Evolutionary conservation across 2,888 invertebrate genomes (phyloP), one percentile per base, ranked within the genome.

Genomic region (Alitta virens): DNA sequence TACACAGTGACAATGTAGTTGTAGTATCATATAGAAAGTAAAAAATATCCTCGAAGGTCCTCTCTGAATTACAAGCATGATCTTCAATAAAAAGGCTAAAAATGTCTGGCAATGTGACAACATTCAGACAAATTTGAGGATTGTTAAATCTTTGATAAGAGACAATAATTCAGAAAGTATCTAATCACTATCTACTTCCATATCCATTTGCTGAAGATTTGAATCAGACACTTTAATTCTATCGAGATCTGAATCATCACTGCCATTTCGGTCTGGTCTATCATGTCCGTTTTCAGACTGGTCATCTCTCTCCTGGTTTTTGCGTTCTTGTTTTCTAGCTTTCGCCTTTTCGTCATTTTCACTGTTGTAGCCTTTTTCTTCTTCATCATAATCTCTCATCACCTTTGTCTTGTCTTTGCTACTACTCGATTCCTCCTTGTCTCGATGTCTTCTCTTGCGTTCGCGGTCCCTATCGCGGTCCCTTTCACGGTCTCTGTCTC

Each of bases 301-400:
- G 7, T 25, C 38, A 18, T 56, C 56, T 2, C 50, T 23, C 1
- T 51, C 52, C n/a, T n/a, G n/a, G n/a, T n/a, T n/a, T n/a, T n/a
- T n/a, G n/a, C n/a, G n/a, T n/a, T n/a, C n/a, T n/a, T n/a, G n/a
- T n/a, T 33, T 26, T 12, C 14, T 21, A 7, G 18, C 18, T 21
- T 24, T 26, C 24, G 42, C 23, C 46, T 56, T 26, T 21, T 63
- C 62, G 3, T 56, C 56, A 12, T 71, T 73, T 33, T 77, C 66
- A 7, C 81, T 78, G 70, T 83, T 83, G 67, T 83, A 84, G 2
- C 84, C 85, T 68, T 84, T 83, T 67, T 85, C 85, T 69, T 85
- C 85, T 73, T 85, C 85, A 65, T 85, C 85, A 72, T 85, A 85
- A 73, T 85, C 84, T 80, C 84, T 86, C 79, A 71, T 86, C 2